phyloP scores from a whole-genome alignment of 2,888 invertebrate genomes.

The Ephialtes manifestator region DNA sequence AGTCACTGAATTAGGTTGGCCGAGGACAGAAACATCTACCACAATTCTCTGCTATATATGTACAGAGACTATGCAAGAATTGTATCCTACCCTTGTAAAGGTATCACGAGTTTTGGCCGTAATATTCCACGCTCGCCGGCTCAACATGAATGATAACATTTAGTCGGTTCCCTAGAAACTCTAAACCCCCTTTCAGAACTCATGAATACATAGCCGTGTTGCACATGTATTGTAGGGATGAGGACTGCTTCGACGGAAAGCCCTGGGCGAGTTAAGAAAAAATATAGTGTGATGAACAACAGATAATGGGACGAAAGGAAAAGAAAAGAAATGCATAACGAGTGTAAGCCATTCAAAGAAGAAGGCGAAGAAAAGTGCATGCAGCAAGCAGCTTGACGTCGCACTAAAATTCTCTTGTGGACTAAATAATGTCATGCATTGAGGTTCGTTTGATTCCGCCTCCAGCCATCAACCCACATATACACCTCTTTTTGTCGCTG shows the following conservation, averaged over 20 bases:
- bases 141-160: conserved; percentile 79
- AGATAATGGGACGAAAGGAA: background rate
- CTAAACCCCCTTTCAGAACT: conserved; percentile 82
- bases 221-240: background rate
- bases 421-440: conserved; percentile 73
- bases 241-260: background rate
- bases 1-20: background rate
- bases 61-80: background rate
- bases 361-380: conserved; percentile 32
- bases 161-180: conserved; percentile 78
- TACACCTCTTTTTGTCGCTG: conserved; percentile 44
- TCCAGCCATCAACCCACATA: conserved; percentile 44
- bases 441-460: conserved; percentile 64
- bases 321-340: background rate
- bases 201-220: conserved; percentile 69
- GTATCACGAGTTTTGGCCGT: conserved; percentile 22
- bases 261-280: background rate
- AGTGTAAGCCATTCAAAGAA: conserved; percentile 7
- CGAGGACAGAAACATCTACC: background rate
- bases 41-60: background rate
- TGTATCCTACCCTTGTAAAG: background rate
- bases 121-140: conserved; percentile 33
- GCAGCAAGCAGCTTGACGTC: conserved; percentile 79
- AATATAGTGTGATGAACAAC: background rate
- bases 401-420: conserved; percentile 80